These are phyloP conservation scores for Galleria mellonella DNA, from an alignment of 1,140 invertebrate species.

Conservation along the genomic window DNA sequence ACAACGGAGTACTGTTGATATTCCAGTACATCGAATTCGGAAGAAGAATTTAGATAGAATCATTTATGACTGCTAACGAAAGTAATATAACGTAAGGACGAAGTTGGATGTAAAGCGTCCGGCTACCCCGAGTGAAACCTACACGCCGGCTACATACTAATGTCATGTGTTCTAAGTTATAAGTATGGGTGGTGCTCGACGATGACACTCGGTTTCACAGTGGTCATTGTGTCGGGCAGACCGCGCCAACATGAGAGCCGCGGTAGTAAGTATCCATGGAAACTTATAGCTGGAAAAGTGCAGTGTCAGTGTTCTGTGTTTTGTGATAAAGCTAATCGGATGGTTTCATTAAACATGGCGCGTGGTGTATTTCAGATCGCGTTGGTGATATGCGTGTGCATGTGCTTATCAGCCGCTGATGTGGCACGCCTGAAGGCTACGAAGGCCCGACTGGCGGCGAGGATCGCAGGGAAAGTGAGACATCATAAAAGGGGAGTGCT, in stretches of 20 bases:
- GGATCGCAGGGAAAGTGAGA: slow-evolving; percentile 27
- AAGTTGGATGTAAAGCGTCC: slow-evolving; percentile 27
- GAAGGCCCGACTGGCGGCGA: slow-evolving; percentile 37
- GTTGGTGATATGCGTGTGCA: slow-evolving; percentile 40
- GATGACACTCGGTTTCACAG: slow-evolving; percentile 34
- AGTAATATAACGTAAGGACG: slow-evolving; percentile 41
- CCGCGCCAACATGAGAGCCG: slow-evolving; percentile 43
- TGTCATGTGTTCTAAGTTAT: slow-evolving; percentile 51
- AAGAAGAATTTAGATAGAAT: slow-evolving; percentile 28
- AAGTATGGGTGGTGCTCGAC: slow-evolving; percentile 47
- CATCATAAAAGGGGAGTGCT: slow-evolving; percentile 66
- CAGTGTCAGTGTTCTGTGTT: slow-evolving; percentile 23
- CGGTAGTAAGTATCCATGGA: slow-evolving; percentile 43
- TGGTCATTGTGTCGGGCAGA: slow-evolving; percentile 36
- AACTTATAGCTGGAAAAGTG: slow-evolving; percentile 13
- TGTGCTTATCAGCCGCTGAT: slow-evolving; percentile 33
- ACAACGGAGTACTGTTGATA: slow-evolving; percentile 14
- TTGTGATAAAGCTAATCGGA: slow-evolving; percentile 6
- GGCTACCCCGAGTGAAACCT: slow-evolving; percentile 56
- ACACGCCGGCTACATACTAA: slow-evolving; percentile 57
- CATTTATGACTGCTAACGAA: slow-evolving; percentile 42
- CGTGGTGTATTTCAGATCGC: slow-evolving; percentile 54
- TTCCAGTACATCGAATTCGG: slow-evolving; percentile 10
- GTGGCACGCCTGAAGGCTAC: slow-evolving; percentile 44
- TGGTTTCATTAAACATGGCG: slow-evolving; percentile 15